Evolutionary conservation across 1,140 invertebrate genomes (phyloP).

Genomic region (Bacillus rossius): DNA sequence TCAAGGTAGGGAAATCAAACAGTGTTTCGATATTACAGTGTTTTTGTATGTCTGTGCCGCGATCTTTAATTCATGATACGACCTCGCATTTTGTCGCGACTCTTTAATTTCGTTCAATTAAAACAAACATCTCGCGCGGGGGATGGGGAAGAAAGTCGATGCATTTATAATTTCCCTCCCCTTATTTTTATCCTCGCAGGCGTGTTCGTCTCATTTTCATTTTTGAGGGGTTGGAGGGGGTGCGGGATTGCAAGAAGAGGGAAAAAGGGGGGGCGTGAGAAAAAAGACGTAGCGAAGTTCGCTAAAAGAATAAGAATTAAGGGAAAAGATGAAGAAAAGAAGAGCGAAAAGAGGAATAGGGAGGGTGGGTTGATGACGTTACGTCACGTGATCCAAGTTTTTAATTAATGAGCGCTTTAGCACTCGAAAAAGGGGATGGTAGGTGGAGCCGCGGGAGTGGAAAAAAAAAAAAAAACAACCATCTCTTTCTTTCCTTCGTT

Average conservation of each 20-base stretch:
- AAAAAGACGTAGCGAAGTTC: conserved; percentile 1
- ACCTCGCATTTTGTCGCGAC: background rate
- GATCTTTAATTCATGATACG: background rate
- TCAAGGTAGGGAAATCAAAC: conserved; percentile 61
- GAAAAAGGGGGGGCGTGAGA: background rate
- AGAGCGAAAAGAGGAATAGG: background rate
- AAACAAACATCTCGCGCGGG: background rate
- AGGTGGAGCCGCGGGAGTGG: no score
- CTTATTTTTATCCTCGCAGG: background rate
- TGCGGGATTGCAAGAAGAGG: background rate
- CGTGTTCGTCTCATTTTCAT: conserved; percentile 3
- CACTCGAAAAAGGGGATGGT: no score
- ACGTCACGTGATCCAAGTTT: no score
- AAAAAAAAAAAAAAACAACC: no score
- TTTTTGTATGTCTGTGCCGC: no score
- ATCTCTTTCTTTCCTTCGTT: no score
- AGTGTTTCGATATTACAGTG: no score
- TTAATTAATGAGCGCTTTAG: no score
- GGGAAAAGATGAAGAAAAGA: conserved; percentile 6
- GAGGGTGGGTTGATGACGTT: background rate
- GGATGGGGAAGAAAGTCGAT: background rate
- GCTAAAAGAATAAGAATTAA: conserved; percentile 3
- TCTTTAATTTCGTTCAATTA: background rate
- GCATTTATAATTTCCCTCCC: conserved; percentile 8
- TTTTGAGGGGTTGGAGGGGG: background rate